Evolutionary conservation across 2,797 vertebrate species (phyloP).

Genomic region (Danio albolineatus): DNA sequence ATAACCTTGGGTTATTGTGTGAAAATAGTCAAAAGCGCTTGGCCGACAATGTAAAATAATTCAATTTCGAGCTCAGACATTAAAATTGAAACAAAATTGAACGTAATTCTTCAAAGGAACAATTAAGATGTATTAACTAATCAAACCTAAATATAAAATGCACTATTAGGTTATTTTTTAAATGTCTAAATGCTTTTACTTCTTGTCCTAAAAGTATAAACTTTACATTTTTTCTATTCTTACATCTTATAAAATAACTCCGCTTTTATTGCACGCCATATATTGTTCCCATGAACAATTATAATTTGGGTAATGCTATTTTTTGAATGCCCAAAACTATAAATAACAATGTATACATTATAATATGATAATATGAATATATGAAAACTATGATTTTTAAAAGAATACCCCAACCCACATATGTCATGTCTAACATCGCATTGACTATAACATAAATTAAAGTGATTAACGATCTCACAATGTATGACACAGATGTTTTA

Average conservation of each 20-base stretch:
- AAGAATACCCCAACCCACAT: constrained; percentile 83
- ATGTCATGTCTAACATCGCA: constrained; percentile 83
- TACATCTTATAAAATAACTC: not conserved
- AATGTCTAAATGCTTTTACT: constrained; percentile 2
- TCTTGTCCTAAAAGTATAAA: not conserved
- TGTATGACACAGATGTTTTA: constrained; percentile 76
- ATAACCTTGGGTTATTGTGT: not conserved
- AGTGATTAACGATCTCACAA: constrained; percentile 90
- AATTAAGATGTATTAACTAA: not conserved
- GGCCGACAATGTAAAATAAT: not conserved
- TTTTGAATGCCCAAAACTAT: constrained; percentile 6
- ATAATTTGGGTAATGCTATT: not conserved
- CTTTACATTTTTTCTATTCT: not conserved
- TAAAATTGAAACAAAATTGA: too few relatives aligned
- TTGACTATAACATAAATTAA: constrained; percentile 89
- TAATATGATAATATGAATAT: constrained; percentile 65
- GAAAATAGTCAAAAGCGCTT: not conserved
- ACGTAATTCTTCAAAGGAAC: not conserved
- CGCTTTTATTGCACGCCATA: not conserved
- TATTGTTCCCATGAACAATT: not conserved
- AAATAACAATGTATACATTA: not conserved
- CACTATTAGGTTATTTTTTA: not conserved
- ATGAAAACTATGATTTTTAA: constrained; percentile 73
- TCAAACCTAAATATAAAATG: not conserved
- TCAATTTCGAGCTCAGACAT: not conserved